A percentile compares a stretch with the other conserved stretches of the same genome.
phyloP scores from a whole-genome alignment of 2,113 vertebrate species.

The Mustela nigripes region DNA sequence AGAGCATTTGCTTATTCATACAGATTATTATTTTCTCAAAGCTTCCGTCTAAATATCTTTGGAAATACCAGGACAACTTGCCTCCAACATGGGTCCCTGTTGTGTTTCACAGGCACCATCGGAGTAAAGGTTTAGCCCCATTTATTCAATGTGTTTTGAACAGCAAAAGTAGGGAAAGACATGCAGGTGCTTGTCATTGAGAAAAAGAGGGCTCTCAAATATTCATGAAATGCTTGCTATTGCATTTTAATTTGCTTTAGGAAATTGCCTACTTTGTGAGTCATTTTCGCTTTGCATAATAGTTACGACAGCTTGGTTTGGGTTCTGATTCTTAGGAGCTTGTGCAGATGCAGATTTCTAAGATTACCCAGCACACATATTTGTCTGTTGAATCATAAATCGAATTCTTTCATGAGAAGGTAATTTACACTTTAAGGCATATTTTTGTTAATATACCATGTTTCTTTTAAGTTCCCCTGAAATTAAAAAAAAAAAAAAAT shows the following conservation, averaged over 20 bases:
- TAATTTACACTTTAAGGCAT: slow-evolving; percentile 75
- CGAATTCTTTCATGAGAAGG: slow-evolving; percentile 81
- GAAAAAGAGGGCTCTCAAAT: slow-evolving; percentile 82
- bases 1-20: not conserved
- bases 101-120: slow-evolving; percentile 42
- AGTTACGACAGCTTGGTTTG: slow-evolving; percentile 74
- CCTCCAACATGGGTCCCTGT: not conserved
- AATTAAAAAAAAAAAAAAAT: not conserved
- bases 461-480: slow-evolving; percentile 63
- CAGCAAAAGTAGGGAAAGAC: slow-evolving; percentile 68
- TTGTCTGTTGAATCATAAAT: slow-evolving; percentile 80
- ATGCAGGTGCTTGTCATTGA: slow-evolving; percentile 81
- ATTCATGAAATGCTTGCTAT: slow-evolving; percentile 80
- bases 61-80: not conserved
- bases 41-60: not conserved
- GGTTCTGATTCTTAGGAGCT: slow-evolving; percentile 69
- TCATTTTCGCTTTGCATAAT: slow-evolving; percentile 85
- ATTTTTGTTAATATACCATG: slow-evolving; percentile 66
- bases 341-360: slow-evolving; percentile 74
- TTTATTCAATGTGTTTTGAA: slow-evolving; percentile 70
- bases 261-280: slow-evolving; percentile 84
- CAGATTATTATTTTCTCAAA: slow-evolving; percentile 22
- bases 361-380: slow-evolving; percentile 53
- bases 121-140: slow-evolving; percentile 60
- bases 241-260: slow-evolving; percentile 86